Evolutionary conservation across 2,888 invertebrate species (phyloP), one percentile per base, ranked within the genome.

Genomic region (Neoscelio sp.): DNA sequence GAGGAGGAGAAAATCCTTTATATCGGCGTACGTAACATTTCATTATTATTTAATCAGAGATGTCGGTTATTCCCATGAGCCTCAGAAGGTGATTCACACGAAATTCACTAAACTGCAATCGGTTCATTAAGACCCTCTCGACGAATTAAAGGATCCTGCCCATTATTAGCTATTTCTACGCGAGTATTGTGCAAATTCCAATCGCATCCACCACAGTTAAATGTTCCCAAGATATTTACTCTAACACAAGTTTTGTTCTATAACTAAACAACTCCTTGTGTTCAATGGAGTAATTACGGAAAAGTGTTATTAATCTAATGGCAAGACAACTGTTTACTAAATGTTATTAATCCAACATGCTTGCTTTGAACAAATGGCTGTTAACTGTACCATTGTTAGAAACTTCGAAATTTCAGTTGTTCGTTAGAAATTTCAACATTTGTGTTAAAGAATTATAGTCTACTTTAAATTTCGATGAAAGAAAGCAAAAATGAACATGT

Each of bases 161-260:
- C 33, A 62, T 33, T 15, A 46, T 62, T 46, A 46, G 46, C 35
- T 23, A 18, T 44, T 58, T 44, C 28, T 30, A 4, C 30, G 18
- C 58, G 18, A 58, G 42, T 18, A 46, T 33, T 46, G 17, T 46
- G 33, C 30, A 17, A 20, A 30, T 44, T 20, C 30, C 3, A 35
- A 62, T 62, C 33, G 35, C 35, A 62, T 20, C 20, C 35, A n/a
- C n/a, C n/a, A n/a, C n/a, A 46, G 35, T 62, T 35, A 62, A 62
- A 46, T 12, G 35, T 23, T 46, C 46, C 46, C 46, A 46, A 46
- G 60, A 35, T 62, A 62, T 46, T 62, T 46, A 13, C 60, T 35
- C 33, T 28, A 2, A 2, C 33, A 6, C 60, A 60, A 44, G 60
- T 44, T 60, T 38, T 8, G 20, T 38, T 10, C 15, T 28, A 42